Percentiles rank a stretch among this genome's conserved stretches.
Evolutionary conservation across 2,888 invertebrate genomes (phyloP).

Genomic region (Trisateles emortualis): DNA sequence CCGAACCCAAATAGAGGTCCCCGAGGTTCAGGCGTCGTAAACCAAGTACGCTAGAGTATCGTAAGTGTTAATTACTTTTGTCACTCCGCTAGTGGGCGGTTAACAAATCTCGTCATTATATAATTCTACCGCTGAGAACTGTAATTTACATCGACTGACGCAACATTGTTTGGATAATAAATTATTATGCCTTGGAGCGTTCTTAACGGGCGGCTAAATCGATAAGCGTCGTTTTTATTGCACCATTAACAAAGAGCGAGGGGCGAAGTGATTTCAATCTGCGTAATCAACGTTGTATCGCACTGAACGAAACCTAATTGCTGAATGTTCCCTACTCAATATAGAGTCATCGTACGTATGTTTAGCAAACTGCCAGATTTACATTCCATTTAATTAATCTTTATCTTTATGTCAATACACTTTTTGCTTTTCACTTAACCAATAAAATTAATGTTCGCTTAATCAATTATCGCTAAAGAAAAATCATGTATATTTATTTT

Average conservation of each 20-base stretch:
- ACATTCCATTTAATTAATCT: no score
- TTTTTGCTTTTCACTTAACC: no score
- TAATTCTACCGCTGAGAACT: constrained; percentile 73
- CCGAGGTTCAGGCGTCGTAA: constrained; percentile 75
- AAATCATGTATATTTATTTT: no score
- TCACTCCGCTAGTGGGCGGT: constrained; percentile 76
- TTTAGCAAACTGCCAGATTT: not conserved
- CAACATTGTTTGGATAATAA: constrained; percentile 82
- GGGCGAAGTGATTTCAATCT: constrained; percentile 81
- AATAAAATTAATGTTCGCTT: no score
- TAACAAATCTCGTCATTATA: constrained; percentile 80
- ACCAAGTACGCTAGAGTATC: constrained; percentile 76
- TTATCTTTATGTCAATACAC: no score
- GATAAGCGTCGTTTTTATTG: constrained; percentile 84
- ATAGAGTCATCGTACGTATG: constrained; percentile 14
- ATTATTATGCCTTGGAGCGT: constrained; percentile 79
- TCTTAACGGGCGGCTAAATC: constrained; percentile 81
- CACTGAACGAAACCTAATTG: constrained; percentile 65
- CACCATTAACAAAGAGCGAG: constrained; percentile 81
- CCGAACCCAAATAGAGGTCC: constrained; percentile 55
- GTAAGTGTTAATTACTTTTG: constrained; percentile 85
- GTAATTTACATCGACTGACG: constrained; percentile 77
- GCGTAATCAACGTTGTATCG: constrained; percentile 77
- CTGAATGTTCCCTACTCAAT: constrained; percentile 30
- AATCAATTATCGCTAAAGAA: no score